These are phyloP conservation scores for Bimastos eiseni DNA, from an alignment of 2,888 invertebrate genomes.

Conservation along the genomic window DNA sequence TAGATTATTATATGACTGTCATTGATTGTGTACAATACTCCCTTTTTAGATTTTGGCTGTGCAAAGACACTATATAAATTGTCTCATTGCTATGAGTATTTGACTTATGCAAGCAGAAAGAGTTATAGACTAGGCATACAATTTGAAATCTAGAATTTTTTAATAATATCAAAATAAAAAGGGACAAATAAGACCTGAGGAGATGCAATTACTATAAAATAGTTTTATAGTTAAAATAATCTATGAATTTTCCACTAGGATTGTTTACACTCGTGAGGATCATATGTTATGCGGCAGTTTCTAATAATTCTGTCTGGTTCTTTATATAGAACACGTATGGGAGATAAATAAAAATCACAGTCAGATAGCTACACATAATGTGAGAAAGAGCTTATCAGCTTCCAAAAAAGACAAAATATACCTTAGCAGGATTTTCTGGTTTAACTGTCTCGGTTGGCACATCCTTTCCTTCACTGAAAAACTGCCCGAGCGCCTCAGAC, in stretches of 20 bases:
- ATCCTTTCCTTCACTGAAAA: slow-evolving; percentile 14
- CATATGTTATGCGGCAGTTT: neutral
- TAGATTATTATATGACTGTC: no score
- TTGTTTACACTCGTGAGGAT: neutral
- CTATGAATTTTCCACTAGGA: neutral
- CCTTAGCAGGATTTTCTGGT: neutral
- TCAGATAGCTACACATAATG: neutral
- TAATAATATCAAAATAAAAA: neutral
- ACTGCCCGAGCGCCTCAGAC: slow-evolving; percentile 10
- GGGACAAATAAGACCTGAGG: neutral
- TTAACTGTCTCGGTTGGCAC: neutral
- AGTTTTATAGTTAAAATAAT: neutral
- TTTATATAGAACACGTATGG: neutral
- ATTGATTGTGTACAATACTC: no score
- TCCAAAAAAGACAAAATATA: slow-evolving; percentile 17
- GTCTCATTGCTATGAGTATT: no score
- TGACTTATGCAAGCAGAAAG: no score
- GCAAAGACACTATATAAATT: no score
- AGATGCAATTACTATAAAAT: neutral
- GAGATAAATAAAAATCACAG: neutral
- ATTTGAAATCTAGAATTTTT: neutral
- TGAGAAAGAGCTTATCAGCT: neutral
- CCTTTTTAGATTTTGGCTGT: no score
- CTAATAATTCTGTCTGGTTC: neutral
- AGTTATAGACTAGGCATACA: neutral